A percentile compares a stretch with the other conserved stretches of the same genome.
Evolutionary conservation across 2,113 vertebrate genomes (phyloP).

Genomic region (Chaenogobius annularis): DNA sequence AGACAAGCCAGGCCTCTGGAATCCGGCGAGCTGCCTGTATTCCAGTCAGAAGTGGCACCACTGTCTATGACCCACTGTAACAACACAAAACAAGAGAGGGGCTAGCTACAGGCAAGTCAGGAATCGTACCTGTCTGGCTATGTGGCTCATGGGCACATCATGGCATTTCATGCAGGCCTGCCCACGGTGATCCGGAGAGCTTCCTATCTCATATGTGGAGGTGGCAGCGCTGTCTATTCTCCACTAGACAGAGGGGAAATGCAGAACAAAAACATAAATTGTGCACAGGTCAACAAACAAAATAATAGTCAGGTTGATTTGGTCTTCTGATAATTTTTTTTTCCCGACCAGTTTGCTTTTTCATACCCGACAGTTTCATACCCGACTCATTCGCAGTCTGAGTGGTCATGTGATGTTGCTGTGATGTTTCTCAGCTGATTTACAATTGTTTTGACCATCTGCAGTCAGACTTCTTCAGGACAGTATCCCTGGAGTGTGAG

Average conservation of each 20-base stretch:
- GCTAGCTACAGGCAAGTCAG: constrained; percentile 65
- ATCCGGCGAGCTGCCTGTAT: constrained; percentile 89
- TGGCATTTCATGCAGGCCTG: constrained; percentile 93
- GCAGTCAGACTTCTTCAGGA: too few relatives aligned
- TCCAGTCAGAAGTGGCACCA: constrained; percentile 94
- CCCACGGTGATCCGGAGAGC: constrained; percentile 90
- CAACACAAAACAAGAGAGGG: constrained; percentile 84
- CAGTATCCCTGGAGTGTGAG: too few relatives aligned
- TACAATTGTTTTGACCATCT: too few relatives aligned
- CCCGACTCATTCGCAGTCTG: too few relatives aligned
- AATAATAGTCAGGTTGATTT: background rate
- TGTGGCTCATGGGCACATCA: constrained; percentile 85
- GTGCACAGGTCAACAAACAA: constrained; percentile 4
- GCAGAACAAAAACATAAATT: constrained; percentile 41
- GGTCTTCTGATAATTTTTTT: too few relatives aligned
- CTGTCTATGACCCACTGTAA: constrained; percentile 98
- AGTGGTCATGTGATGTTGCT: too few relatives aligned
- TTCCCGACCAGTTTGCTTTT: too few relatives aligned
- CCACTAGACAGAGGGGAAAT: constrained; percentile 83
- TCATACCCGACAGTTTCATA: too few relatives aligned
- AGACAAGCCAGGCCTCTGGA: constrained; percentile 89
- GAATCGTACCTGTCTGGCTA: constrained; percentile 93
- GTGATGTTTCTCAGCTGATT: too few relatives aligned
- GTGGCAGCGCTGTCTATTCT: constrained; percentile 99
- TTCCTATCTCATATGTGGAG: constrained; percentile 95